Conservation (phyloP, 2,888 invertebrate genomes). For the Xestia xanthographa region DNA sequence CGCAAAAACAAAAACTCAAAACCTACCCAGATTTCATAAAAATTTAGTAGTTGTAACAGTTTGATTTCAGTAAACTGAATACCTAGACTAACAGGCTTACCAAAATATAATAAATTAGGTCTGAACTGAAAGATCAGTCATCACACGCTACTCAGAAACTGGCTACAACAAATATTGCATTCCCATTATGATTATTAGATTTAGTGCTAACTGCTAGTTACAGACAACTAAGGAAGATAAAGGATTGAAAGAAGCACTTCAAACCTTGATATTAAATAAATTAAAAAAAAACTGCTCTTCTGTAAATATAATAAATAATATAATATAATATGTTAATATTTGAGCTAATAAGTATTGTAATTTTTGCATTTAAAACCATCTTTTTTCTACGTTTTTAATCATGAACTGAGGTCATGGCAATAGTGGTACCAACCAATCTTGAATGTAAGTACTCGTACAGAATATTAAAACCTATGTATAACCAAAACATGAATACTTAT, state of each 20-base stretch:
- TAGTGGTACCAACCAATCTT: too few species aligned
- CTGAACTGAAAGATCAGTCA: conserved; percentile 12
- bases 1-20: too few species aligned
- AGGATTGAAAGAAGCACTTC: neutral
- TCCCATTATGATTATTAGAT: conserved; percentile 16
- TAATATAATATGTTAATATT: too few species aligned
- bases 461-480: neutral
- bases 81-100: neutral
- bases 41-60: too few species aligned
- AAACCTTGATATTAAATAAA: neutral
- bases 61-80: neutral
- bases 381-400: too few species aligned
- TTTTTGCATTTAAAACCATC: too few species aligned
- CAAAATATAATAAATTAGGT: neutral
- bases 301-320: too few species aligned
- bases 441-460: too few species aligned
- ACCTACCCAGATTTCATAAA: too few species aligned
- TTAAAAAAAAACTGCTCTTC: too few species aligned
- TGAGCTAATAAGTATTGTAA: too few species aligned
- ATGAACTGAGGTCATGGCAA: too few species aligned
- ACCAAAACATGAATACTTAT: neutral
- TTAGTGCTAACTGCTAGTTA: neutral
- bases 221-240: neutral
- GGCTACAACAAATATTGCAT: neutral
- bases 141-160: neutral